Evolutionary conservation across 2,113 vertebrate genomes (phyloP), one percentile per base, ranked within the genome.

Genomic region (Oceanites oceanicus): DNA sequence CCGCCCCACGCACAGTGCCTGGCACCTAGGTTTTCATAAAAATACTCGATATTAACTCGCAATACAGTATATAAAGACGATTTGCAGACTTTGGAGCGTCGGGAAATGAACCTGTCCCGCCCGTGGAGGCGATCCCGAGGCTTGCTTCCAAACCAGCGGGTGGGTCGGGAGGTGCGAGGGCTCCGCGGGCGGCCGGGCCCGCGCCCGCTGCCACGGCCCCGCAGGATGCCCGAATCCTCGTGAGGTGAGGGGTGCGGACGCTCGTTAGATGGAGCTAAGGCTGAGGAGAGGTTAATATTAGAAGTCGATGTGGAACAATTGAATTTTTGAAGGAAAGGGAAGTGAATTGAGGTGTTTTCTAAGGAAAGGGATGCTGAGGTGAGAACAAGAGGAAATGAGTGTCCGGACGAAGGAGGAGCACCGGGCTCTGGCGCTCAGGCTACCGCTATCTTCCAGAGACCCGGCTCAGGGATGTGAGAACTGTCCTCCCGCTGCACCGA

Each of bases 231-330:
- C 1, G 0, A 25, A 5, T 42, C 26, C 73, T 18, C 22, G 0
- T 11, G 38, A 44, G 14, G 1, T 12, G n/a, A 22, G 0, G 2
- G 16, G 10, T 49, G 58, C 0, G 0, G 65, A 2, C 3, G 4
- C 32, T 11, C 13, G 2, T 22, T 15, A 30, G 44, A 5, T 3
- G 63, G 55, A 20, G 53, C n/a, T 34, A 8, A 5, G n/a, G 47
- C 47, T 14, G 40, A 56, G 53, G 62, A 66, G 45, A 81, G 13
- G 13, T 2, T 34, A 16, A 1, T 44, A 1, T 1, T 13, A 18
- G 30, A 27, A 53, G 15, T 47, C 1, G 0, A 6, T 29, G 21
- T 45, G 62, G 50, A 45, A 26, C 4, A 21, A 13, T 4, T 22
- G 30, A 52, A 59, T 59, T 47, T 47, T 12, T 23, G 56, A 74